These are phyloP conservation scores for Hermaeophaga mercurialis DNA, from an alignment of 2,888 invertebrate species.

Conservation along the genomic window DNA sequence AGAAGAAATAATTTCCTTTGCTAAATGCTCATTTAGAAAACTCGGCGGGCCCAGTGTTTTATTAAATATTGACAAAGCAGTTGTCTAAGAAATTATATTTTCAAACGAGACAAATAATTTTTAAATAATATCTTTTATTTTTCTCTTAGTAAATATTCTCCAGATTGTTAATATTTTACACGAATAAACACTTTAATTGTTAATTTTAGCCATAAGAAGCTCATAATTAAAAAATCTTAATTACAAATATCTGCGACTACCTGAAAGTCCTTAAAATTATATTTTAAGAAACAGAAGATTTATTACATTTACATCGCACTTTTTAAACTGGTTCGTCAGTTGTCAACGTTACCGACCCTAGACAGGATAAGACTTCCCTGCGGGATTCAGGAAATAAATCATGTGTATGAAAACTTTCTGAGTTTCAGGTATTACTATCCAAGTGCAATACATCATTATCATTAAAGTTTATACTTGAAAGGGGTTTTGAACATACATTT, in stretches of 20 bases:
- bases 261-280: slow-evolving; percentile 11
- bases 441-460: slow-evolving; percentile 1
- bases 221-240: slow-evolving; percentile 23
- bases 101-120: too few relatives aligned
- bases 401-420: slow-evolving; percentile 3
- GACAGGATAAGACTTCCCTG: slow-evolving; percentile 7
- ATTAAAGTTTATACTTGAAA: not conserved
- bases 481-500: not conserved
- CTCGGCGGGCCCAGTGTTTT: too few relatives aligned
- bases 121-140: not conserved
- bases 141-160: not conserved
- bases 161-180: slow-evolving; percentile 15
- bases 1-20: too few relatives aligned
- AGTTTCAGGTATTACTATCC: not conserved
- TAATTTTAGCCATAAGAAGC: slow-evolving; percentile 5
- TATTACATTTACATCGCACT: slow-evolving; percentile 14
- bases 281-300: slow-evolving; percentile 16
- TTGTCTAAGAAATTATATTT: too few relatives aligned
- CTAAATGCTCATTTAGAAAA: too few relatives aligned
- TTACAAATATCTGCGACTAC: slow-evolving; percentile 14
- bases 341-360: slow-evolving; percentile 18
- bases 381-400: slow-evolving; percentile 8
- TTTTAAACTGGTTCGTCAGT: slow-evolving; percentile 14
- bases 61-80: too few relatives aligned
- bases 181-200: slow-evolving; percentile 18